Percentiles rank a stretch among this genome's conserved stretches.
Conservation (phyloP, 2,797 vertebrate genomes). For the Malurus leucopterus region DNA sequence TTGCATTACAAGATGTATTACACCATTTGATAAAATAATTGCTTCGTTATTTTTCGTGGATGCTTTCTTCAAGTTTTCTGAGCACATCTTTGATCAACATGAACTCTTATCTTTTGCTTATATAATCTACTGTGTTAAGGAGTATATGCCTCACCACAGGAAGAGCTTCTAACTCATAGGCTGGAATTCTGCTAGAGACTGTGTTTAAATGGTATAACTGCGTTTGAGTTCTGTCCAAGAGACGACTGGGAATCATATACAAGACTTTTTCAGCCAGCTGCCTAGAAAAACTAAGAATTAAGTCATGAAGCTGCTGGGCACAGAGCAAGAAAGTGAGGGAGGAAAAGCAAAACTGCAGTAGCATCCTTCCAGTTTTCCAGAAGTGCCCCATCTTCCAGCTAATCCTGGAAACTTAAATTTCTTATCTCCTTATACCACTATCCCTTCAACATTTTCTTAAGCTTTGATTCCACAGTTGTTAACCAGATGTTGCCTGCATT, state of each 20-base stretch:
- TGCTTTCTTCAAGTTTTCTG: background rate
- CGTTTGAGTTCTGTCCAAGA: background rate
- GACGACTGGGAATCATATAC: background rate
- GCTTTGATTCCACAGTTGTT: background rate
- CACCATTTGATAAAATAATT: background rate
- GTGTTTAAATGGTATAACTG: background rate
- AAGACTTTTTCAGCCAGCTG: background rate
- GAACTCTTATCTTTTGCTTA: background rate
- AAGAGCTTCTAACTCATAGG: accelerated
- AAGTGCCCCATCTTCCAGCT: background rate
- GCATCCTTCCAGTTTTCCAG: background rate
- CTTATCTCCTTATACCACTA: background rate
- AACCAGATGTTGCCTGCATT: background rate
- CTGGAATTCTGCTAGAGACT: background rate
- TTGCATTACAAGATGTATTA: background rate
- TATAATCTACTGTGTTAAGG: background rate
- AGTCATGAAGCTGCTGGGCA: background rate
- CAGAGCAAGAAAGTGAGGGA: background rate
- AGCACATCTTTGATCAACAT: background rate
- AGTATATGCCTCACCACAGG: background rate
- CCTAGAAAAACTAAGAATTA: background rate
- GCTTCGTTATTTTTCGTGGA: background rate
- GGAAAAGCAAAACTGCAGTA: background rate
- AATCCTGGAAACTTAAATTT: background rate
- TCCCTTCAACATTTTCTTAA: background rate